A percentile compares a stretch with the other conserved stretches of the same genome.
Conservation (phyloP, 1,140 invertebrate species). For the Penaeus indicus region DNA sequence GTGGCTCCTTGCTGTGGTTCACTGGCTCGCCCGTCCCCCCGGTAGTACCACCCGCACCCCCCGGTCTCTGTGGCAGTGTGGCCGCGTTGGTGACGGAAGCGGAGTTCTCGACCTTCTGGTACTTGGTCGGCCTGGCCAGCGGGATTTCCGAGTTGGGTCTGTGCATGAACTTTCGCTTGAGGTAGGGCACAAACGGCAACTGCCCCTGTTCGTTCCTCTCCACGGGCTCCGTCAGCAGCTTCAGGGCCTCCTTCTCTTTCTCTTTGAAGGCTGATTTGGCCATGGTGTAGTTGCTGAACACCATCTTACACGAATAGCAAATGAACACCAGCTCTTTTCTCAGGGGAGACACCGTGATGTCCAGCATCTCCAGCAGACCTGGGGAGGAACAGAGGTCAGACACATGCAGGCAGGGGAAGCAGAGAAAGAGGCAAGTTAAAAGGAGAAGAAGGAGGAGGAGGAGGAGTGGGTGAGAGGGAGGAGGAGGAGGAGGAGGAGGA, state of each 20-base stretch:
- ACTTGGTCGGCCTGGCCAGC: slow-evolving; percentile 30
- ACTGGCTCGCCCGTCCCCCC: neutral
- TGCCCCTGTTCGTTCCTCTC: slow-evolving; percentile 35
- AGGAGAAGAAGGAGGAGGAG: too few relatives aligned
- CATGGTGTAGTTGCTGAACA: slow-evolving; percentile 52
- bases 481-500: too few relatives aligned
- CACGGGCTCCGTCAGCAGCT: slow-evolving; percentile 46
- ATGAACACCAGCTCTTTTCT: slow-evolving; percentile 52
- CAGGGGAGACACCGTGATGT: slow-evolving; percentile 45
- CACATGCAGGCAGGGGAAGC: too few relatives aligned
- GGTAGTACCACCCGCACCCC: neutral
- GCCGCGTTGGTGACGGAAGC: neutral
- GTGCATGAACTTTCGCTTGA: slow-evolving; percentile 41
- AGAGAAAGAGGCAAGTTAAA: too few relatives aligned
- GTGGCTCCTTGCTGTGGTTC: neutral
- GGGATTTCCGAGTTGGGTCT: slow-evolving; percentile 3
- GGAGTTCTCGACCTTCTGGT: slow-evolving; percentile 35
- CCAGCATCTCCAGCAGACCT: slow-evolving; percentile 53
- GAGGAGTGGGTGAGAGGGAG: too few relatives aligned
- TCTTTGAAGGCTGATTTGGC: slow-evolving; percentile 43
- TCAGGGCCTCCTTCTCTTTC: slow-evolving; percentile 40
- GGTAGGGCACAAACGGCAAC: slow-evolving; percentile 51
- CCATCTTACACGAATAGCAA: slow-evolving; percentile 41
- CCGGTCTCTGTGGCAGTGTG: neutral
- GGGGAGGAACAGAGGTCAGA: neutral